Evolutionary conservation across 2,888 invertebrate genomes (phyloP), one percentile per base, ranked within the genome.

Genomic region (Leistus spinibarbis): DNA sequence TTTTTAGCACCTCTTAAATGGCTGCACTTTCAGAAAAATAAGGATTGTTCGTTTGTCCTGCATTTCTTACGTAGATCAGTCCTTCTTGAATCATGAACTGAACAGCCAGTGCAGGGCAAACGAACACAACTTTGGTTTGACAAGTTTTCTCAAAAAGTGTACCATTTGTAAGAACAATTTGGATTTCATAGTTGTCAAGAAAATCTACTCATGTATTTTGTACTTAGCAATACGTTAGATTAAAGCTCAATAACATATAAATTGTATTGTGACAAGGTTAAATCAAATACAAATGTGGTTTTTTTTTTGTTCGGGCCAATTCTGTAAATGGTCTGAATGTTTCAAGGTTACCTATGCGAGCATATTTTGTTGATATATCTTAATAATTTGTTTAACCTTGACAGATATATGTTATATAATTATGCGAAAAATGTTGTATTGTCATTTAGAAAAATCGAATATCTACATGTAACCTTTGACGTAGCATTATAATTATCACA

Each of bases 301-400:
- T 2, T 16, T 16, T 16, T 60, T 60, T 64, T 71, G 27, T 60
- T 63, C 62, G 69, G 53, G 53, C 60, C 3, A 40, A 1, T 40
- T 40, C 40, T 40, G 54, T 24, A 71, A 71, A 71, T 71, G 71
- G 63, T 63, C 71, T 71, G 60, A 71, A 71, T 71, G 63, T 68
- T 71, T 54, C 63, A 71, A 71, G 71, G 71, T 71, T 62, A 63
- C 60, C 63, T 13, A 24, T 20, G 19, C 57, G 54, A 60, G 10
- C 57, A 53, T n/a, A 62, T 70, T 70, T 71, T 63, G 40, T 70
- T 71, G 53, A 16, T 54, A 53, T 71, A 54, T 71, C 16, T 54
- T 71, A 71, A 64, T 71, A 71, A 71, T 71, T 54, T 13, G 23
- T 63, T 71, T 23, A 54, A 64, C 71, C 71, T 71, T 71, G 63